Evolutionary conservation across 2,113 vertebrate genomes (phyloP).

Genomic region (Vulpes ferrilata): DNA sequence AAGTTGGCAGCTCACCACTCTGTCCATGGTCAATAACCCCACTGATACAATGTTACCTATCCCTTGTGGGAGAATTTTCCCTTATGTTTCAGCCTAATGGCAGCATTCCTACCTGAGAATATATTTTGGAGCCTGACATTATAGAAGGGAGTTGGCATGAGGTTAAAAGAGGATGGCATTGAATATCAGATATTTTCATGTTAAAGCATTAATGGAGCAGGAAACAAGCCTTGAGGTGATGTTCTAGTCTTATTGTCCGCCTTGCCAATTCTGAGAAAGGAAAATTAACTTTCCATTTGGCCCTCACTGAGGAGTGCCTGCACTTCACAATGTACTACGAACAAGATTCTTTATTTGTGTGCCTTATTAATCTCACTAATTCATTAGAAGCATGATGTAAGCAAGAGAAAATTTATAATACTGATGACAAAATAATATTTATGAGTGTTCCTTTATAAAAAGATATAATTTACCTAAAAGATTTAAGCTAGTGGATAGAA

Average conservation of each 20-base stretch:
- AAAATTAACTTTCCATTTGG: not conserved
- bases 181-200: not conserved
- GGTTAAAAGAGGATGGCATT: not conserved
- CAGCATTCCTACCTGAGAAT: not conserved
- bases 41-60: too few species aligned
- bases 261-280: not conserved
- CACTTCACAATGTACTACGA: not conserved
- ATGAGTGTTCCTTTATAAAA: not conserved
- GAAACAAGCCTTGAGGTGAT: not conserved
- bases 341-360: not conserved
- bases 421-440: not conserved
- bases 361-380: not conserved
- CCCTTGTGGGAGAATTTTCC: not conserved
- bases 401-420: not conserved
- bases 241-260: not conserved
- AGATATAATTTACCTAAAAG: not conserved
- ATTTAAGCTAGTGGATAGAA: constrained; percentile 6
- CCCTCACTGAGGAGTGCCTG: not conserved
- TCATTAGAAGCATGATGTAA: not conserved
- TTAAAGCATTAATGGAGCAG: not conserved
- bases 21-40: not conserved
- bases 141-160: not conserved
- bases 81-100: not conserved
- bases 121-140: not conserved
- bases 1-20: not conserved